Evolutionary conservation across 2,113 vertebrate species (phyloP).

Genomic region (Nesoenas mayeri): DNA sequence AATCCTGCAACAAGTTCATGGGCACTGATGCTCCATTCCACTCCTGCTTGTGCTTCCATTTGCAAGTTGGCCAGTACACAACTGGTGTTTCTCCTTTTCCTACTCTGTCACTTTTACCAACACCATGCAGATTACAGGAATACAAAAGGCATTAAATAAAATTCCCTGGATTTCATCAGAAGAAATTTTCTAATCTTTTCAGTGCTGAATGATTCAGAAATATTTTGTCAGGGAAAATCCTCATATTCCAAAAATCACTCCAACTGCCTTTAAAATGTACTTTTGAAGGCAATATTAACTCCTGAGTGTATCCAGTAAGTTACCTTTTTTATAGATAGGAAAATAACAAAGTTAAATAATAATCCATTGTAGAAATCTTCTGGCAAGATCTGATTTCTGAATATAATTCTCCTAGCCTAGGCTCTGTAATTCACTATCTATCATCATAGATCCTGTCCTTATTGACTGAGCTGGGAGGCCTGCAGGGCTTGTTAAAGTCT

Average conservation of each 20-base stretch:
- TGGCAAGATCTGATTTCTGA: slow-evolving; percentile 18
- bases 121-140: not conserved
- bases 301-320: not conserved
- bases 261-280: not conserved
- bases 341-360: slow-evolving; percentile 25
- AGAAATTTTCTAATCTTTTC: not conserved
- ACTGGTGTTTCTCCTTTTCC: not conserved
- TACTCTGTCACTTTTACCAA: not conserved
- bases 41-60: not conserved
- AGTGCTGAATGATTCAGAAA: not conserved
- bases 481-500: slow-evolving; percentile 12
- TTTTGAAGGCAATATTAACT: slow-evolving; percentile 2
- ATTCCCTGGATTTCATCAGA: not conserved
- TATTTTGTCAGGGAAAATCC: not conserved
- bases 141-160: not conserved
- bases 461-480: slow-evolving; percentile 8
- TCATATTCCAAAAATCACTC: not conserved
- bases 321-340: not conserved
- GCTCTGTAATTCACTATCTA: slow-evolving; percentile 3
- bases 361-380: slow-evolving; percentile 15
- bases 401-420: not conserved
- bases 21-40: not conserved
- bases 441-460: slow-evolving; percentile 6
- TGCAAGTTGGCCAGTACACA: not conserved
- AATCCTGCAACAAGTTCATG: not conserved